phyloP scores from a whole-genome alignment of 2,113 vertebrate genomes.

The Bagarius yarrelli region DNA sequence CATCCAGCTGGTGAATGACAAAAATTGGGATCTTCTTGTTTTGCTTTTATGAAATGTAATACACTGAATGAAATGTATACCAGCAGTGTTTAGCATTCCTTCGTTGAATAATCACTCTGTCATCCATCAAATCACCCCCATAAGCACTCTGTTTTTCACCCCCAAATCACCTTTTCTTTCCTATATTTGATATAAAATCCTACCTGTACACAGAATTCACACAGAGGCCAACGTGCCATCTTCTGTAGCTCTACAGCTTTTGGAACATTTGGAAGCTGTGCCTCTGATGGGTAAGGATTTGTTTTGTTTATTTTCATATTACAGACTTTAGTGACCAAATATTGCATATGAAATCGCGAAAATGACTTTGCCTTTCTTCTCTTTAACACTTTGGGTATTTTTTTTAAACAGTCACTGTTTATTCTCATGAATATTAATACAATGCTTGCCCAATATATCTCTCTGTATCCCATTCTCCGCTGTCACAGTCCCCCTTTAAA shows the following conservation, averaged over 20 bases:
- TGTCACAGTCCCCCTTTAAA: slow-evolving; percentile 54
- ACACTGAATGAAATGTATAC: too few species aligned
- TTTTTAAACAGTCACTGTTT: slow-evolving; percentile 58
- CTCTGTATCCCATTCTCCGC: slow-evolving; percentile 62
- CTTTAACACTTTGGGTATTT: slow-evolving; percentile 49
- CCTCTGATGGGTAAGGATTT: slow-evolving; percentile 3
- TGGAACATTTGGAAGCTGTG: slow-evolving; percentile 5
- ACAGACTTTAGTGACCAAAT: slow-evolving; percentile 34
- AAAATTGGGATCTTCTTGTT: too few species aligned
- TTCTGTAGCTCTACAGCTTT: neutral
- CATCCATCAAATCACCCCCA: too few species aligned
- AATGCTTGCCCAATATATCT: slow-evolving; percentile 70
- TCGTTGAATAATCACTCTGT: too few species aligned
- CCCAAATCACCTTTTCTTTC: too few species aligned
- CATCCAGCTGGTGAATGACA: too few species aligned
- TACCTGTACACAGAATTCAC: neutral
- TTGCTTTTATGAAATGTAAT: too few species aligned
- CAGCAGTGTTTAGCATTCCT: too few species aligned
- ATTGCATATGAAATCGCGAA: slow-evolving; percentile 42
- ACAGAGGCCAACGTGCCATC: neutral
- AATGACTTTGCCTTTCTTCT: slow-evolving; percentile 39
- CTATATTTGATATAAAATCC: neutral
- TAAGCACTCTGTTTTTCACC: too few species aligned
- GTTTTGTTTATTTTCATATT: slow-evolving; percentile 38
- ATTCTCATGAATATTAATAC: slow-evolving; percentile 66